Base-by-base conservation (phyloP, 2,888 invertebrate species). In the Zhuqinia jingwanae region DNA sequence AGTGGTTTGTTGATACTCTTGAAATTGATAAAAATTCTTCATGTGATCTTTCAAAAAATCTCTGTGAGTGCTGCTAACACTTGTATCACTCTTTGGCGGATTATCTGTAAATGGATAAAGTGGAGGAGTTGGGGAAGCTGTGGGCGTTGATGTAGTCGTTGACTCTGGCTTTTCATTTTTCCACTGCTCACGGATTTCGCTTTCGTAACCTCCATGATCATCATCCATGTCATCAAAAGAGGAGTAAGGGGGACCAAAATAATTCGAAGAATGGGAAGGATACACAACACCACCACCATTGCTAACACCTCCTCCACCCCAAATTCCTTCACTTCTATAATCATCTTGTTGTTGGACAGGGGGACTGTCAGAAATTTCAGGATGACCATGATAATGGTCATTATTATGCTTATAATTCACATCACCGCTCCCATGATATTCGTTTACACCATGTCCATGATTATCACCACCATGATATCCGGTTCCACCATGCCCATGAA, bases 161-260 rank as follows among this genome's bases (percentile, higher is more conserved):
- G 45, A 56, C 20, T 15, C 42, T 0, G 47, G 25, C 1, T 15
- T 27, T 8, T 70, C 17, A 17, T 25, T 70, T 13, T 68, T 85
- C 78, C 79, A 85, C 5, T 73, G 36, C 25, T 78, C 73, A 0
- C 50, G 27, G 17, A 76, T 60, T 20, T 77, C 76, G 45, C 77
- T 82, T 82, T 82, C 87, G n/a, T 77, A 82, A 10, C 68, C 82
- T 15, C 73, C 81, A 15, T 68, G 56, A 20, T 77, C 82, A 11
- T 87, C 87, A 6, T 82, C 36, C 10, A 25, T 11, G 20, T 85
- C 75, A 13, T 53, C 75, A 1, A n/a, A 10, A 15, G 65, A 36
- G 6, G 80, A 25, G 56, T 56, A 65, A 10, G 81, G 60, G 10
- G 50, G 27, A 15, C 42, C 68, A 22, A 17, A 58, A 17, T 68